These are phyloP conservation scores for Microplitis demolitor DNA, from an alignment of 1,140 invertebrate genomes.

Conservation along the genomic window DNA sequence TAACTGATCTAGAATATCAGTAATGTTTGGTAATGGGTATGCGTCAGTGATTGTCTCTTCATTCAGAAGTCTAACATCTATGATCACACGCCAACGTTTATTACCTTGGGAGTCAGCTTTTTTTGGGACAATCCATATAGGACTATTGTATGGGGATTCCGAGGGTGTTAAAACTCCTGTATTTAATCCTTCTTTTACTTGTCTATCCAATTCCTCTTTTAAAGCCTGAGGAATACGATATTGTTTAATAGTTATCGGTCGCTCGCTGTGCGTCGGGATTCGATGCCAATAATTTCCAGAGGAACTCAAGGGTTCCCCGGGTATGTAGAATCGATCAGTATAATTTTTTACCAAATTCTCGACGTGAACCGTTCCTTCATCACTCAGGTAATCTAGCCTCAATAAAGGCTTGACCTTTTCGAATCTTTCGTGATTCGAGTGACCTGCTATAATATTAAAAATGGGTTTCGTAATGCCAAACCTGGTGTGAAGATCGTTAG, in stretches of 20 bases:
- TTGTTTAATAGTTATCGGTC: not conserved
- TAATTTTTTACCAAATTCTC: too few species aligned
- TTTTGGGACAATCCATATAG: constrained; percentile 2
- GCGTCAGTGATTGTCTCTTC: constrained; percentile 1
- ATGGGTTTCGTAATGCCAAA: too few species aligned
- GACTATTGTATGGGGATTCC: not conserved
- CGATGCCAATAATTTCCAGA: too few species aligned
- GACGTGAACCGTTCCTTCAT: too few species aligned
- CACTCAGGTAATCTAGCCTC: too few species aligned
- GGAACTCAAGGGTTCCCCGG: too few species aligned
- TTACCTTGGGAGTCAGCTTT: constrained; percentile 4
- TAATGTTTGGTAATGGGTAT: not conserved
- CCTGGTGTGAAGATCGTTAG: too few species aligned
- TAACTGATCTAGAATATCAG: constrained; percentile 1
- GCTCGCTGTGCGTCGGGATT: too few species aligned
- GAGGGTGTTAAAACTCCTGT: not conserved
- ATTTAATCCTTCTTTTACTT: not conserved
- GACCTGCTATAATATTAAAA: too few species aligned
- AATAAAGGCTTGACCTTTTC: too few species aligned
- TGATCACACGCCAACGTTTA: not conserved
- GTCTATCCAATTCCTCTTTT: not conserved
- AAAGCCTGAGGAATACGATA: not conserved
- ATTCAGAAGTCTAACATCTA: not conserved
- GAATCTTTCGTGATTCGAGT: too few species aligned
- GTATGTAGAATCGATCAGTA: too few species aligned